Percentiles rank a stretch among this genome's conserved stretches.
These are phyloP conservation scores for Cantharis lateralis DNA, from an alignment of 2,888 invertebrate genomes.

Conservation along the genomic window DNA sequence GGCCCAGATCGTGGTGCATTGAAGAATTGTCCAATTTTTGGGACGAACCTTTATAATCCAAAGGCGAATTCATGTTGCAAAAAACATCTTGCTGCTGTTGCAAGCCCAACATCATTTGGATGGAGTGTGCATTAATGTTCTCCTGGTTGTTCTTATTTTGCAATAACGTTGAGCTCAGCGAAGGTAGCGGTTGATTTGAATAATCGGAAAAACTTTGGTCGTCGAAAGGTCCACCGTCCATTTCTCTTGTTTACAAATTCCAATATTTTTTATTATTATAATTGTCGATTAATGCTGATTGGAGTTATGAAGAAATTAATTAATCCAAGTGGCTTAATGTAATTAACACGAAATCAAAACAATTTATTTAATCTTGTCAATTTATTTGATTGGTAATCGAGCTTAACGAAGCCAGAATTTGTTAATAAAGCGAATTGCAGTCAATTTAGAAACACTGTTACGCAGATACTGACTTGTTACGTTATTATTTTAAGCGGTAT, in stretches of 20 bases:
- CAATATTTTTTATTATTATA: neutral
- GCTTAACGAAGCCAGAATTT: conserved; percentile 33
- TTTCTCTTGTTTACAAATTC: conserved; percentile 49
- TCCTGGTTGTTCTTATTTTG: conserved; percentile 49
- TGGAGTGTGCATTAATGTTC: conserved; percentile 65
- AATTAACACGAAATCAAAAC: conserved; percentile 49
- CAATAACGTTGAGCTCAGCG: conserved; percentile 52
- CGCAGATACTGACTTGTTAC: conserved; percentile 53
- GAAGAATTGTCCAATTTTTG: conserved; percentile 56
- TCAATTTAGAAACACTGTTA: conserved; percentile 48
- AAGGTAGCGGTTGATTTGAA: conserved; percentile 59
- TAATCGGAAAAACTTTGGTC: conserved; percentile 83
- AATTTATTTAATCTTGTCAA: conserved; percentile 50
- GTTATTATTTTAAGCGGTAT: conserved; percentile 58
- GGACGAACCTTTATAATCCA: conserved; percentile 57
- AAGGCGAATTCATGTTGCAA: conserved; percentile 56
- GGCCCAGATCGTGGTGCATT: conserved; percentile 56
- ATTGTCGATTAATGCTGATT: conserved; percentile 15
- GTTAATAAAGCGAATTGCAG: conserved; percentile 42
- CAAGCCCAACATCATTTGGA: conserved; percentile 72
- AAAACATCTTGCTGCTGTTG: conserved; percentile 52
- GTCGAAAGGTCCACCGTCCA: conserved; percentile 76
- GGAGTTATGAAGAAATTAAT: conserved; percentile 31
- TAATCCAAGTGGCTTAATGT: conserved; percentile 37
- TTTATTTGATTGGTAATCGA: conserved; percentile 47